These are phyloP conservation scores for Genyomyrus donnyi DNA, from an alignment of 2,113 vertebrate genomes.

Conservation along the genomic window DNA sequence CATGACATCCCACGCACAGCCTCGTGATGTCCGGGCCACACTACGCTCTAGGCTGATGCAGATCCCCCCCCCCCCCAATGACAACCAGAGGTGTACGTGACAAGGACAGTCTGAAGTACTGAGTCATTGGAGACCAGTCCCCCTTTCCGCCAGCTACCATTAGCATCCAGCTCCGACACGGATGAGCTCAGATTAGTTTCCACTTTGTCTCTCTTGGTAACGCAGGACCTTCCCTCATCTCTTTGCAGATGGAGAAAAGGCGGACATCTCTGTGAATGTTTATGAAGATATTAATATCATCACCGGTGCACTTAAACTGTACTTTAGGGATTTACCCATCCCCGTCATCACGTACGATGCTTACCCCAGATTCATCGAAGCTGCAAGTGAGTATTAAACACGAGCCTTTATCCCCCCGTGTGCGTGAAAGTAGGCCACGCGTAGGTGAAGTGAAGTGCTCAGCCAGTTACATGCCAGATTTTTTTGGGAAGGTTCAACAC, in stretches of 20 bases:
- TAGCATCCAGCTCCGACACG: neutral
- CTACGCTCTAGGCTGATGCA: neutral
- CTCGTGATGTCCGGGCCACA: neutral
- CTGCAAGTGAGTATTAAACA: constrained; percentile 75
- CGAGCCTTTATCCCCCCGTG: constrained; percentile 23
- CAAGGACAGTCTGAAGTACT: neutral
- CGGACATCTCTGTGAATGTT: constrained; percentile 88
- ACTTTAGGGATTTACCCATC: constrained; percentile 98
- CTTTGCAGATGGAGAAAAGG: constrained; percentile 87
- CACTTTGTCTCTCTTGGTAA: neutral
- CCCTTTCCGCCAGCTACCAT: neutral
- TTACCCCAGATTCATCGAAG: constrained; percentile 93
- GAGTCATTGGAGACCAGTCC: neutral
- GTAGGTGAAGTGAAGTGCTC: neutral
- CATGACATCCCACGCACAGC: neutral
- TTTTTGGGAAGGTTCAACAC: neutral
- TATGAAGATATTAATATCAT: constrained; percentile 99
- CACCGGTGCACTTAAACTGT: constrained; percentile 94
- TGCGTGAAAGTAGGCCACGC: neutral
- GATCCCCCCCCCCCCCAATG: neutral
- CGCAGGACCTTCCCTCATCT: constrained; percentile 17
- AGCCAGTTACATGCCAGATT: neutral
- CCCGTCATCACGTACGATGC: constrained; percentile 95
- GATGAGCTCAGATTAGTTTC: neutral
- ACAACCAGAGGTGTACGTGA: neutral